Base-by-base conservation (phyloP, 1,140 invertebrate species). In the Hypsibius dujardini region DNA sequence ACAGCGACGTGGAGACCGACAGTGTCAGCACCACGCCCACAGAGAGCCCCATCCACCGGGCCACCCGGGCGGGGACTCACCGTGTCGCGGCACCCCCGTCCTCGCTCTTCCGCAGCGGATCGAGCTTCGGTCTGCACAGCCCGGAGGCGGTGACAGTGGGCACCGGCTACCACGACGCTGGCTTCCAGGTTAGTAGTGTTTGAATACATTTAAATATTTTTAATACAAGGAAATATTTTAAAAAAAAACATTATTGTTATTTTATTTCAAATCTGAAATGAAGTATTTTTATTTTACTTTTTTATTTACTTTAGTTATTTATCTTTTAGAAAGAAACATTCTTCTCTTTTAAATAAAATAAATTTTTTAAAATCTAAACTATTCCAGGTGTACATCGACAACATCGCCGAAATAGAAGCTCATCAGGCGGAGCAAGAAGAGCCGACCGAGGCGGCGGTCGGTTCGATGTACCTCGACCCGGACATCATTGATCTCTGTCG, bases 401-500 rank as follows among this genome's bases (percentile, higher is more conserved):
- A 67, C 62, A 42, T 67, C 3, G 42, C 62, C 62, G 62, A 67
- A 7, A 67, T 67, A 42, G 62, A 67, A 42, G 45, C 45, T 12
- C 12, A 45, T 42, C 12, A 3, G 62, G 12, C 42, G 12, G 62
- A 12, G 3, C 12, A 3, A 15, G 12, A 42, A 7, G 7, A 15
- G 12, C 12, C 12, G 12, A 12, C 12, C 12, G 12, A 42, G 62
- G 12, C 12, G 62, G 45, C 12, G 3, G 62, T 42, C 62, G 82
- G 83, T 46, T 84, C 83, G 47, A 79, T 85, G 15, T 87, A 86
- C 76, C 84, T 88, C 73, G 90, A 92, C 78, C 86, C 87, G 46
- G 90, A 93, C 82, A 87, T 93, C 74, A 92, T 92, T 76, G 90
- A 93, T 83, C 82, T 93, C 78, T 91, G 89, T 56, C 83, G 89